phyloP scores from a whole-genome alignment of 2,113 vertebrate genomes.

The Dicaeum eximium region DNA sequence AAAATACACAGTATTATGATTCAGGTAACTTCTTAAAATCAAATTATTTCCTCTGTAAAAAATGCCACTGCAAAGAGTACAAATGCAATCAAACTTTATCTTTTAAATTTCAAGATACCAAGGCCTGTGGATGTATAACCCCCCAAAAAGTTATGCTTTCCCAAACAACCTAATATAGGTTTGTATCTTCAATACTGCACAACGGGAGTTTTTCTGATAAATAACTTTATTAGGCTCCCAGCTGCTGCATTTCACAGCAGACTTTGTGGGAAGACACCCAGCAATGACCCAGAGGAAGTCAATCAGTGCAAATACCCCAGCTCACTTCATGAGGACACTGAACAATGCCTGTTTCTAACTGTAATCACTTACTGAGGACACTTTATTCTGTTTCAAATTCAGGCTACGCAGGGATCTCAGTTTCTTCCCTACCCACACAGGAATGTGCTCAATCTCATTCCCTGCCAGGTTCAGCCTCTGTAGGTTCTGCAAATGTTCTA shows the following conservation, averaged over 20 bases:
- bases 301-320: neutral
- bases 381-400: conserved; percentile 76
- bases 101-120: neutral
- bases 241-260: neutral
- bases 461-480: conserved; percentile 81
- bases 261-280: neutral
- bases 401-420: conserved; percentile 76
- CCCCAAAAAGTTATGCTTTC: neutral
- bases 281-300: neutral
- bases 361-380: conserved; percentile 77
- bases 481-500: conserved; percentile 81
- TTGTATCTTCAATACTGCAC: neutral
- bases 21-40: neutral
- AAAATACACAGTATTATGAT: neutral
- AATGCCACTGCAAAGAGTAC: neutral
- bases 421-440: conserved; percentile 82
- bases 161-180: neutral
- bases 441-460: conserved; percentile 84
- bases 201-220: neutral
- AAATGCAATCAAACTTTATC: neutral
- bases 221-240: neutral
- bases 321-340: neutral
- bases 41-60: neutral
- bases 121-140: neutral
- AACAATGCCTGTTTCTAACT: neutral